These are phyloP conservation scores for Aspidapion aeneum DNA, from an alignment of 2,888 invertebrate genomes.

Conservation along the genomic window DNA sequence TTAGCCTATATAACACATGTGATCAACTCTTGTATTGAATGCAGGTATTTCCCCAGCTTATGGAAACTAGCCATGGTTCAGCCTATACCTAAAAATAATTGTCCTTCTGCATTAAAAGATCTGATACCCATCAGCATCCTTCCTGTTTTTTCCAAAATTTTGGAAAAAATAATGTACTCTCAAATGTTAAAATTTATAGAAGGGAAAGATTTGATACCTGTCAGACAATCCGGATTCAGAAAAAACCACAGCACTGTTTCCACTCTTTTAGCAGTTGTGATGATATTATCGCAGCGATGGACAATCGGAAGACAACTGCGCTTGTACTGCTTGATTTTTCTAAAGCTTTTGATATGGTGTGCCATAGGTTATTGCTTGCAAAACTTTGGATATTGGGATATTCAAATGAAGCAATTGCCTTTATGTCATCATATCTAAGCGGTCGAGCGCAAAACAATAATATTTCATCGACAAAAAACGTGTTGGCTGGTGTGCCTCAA, in stretches of 20 bases:
- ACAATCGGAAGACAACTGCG: background rate
- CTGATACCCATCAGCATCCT: background rate
- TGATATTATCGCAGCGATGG: background rate
- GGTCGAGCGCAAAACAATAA: background rate
- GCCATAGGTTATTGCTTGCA: background rate
- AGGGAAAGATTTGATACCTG: background rate
- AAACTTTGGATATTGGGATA: background rate
- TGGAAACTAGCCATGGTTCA: too few relatives aligned
- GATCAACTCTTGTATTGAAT: background rate
- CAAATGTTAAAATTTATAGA: background rate
- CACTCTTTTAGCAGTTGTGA: background rate
- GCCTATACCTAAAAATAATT: background rate
- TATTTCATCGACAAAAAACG: background rate
- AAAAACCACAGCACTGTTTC: background rate
- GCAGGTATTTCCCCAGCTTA: background rate
- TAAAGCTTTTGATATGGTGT: slow-evolving; percentile 2
- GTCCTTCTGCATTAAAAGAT: background rate
- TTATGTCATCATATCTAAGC: too few relatives aligned
- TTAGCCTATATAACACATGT: background rate
- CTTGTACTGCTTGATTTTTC: slow-evolving; percentile 1
- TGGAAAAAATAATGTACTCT: background rate
- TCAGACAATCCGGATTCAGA: background rate
- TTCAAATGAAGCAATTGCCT: background rate
- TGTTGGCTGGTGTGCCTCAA: background rate
- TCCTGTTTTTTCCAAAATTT: background rate